Conservation (phyloP, 2,113 vertebrate species). For the Noctilio leporinus region DNA sequence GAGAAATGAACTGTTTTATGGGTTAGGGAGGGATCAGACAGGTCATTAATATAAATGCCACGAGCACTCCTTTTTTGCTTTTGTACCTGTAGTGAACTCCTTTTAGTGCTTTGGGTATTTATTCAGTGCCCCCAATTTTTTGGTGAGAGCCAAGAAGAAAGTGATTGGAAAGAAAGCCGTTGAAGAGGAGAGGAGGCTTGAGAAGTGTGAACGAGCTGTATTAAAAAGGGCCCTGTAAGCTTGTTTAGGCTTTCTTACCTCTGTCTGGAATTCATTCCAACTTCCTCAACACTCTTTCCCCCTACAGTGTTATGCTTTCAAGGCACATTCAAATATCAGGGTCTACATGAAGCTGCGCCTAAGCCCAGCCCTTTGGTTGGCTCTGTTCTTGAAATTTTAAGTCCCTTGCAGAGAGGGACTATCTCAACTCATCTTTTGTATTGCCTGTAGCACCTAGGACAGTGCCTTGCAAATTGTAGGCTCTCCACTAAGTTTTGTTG, state of each 20-base stretch:
- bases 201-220: background rate
- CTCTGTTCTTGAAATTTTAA: conserved; percentile 4
- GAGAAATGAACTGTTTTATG: background rate
- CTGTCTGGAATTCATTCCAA: background rate
- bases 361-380: background rate
- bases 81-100: conserved; percentile 2
- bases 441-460: conserved; percentile 4
- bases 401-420: background rate
- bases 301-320: background rate
- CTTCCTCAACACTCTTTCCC: background rate
- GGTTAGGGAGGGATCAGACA: background rate
- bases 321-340: background rate
- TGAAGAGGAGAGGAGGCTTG: background rate
- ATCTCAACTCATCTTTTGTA: background rate
- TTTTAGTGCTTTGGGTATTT: background rate
- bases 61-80: background rate
- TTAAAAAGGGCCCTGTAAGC: background rate
- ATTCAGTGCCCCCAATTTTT: background rate
- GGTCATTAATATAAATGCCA: background rate
- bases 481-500: background rate
- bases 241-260: background rate
- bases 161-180: background rate
- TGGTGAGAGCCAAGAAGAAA: background rate
- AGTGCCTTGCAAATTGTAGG: conserved; percentile 12
- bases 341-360: background rate